A percentile compares a stretch with the other conserved stretches of the same genome.
phyloP scores from a whole-genome alignment of 2,797 vertebrate genomes.

The Pangasius djambal region DNA sequence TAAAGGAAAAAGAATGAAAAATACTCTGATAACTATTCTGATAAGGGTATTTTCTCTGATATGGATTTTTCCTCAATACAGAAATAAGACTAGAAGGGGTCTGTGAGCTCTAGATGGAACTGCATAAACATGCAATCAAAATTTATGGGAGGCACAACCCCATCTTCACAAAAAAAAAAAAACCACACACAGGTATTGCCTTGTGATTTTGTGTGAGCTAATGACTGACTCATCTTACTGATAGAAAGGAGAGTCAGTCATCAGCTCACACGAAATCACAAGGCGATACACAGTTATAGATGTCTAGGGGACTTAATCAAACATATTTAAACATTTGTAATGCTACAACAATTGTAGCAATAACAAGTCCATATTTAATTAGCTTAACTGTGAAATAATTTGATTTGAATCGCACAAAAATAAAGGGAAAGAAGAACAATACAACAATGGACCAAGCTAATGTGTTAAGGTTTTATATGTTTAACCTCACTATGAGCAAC shows the following conservation, averaged over 20 bases:
- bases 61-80: background rate
- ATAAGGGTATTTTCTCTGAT: too few relatives aligned
- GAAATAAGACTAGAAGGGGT: slow-evolving; percentile 4
- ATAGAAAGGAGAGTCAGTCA: background rate
- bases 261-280: slow-evolving; percentile 8
- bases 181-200: background rate
- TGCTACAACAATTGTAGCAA: background rate
- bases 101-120: background rate
- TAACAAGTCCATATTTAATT: background rate
- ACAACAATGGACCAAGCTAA: background rate
- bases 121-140: slow-evolving; percentile 16
- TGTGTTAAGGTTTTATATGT: background rate
- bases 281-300: background rate
- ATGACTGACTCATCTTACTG: too few relatives aligned
- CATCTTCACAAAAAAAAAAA: background rate
- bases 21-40: background rate
- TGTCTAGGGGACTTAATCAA: background rate
- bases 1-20: background rate
- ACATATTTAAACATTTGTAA: background rate
- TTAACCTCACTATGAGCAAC: background rate
- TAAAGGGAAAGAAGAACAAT: background rate
- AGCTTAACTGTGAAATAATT: background rate
- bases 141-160: background rate
- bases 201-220: too few relatives aligned
- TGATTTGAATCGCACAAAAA: background rate